Base-by-base conservation (phyloP, 1,140 invertebrate species). In the Pinna nobilis region DNA sequence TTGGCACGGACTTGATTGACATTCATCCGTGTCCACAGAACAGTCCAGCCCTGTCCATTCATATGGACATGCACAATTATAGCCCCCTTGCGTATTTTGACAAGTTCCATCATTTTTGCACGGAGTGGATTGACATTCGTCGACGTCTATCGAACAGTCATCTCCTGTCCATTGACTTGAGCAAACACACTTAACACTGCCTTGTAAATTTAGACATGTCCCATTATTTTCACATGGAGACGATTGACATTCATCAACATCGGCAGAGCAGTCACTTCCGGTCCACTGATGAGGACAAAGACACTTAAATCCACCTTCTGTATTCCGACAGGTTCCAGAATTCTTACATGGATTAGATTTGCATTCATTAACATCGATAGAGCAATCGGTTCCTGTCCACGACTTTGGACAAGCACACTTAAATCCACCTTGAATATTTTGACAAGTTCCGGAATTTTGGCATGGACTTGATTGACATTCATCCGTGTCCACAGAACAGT, bases 91-190 rank as follows among this genome's bases (percentile, higher is more conserved):
- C 1, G 59, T 25, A 11, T 63, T 44, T 37, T 20, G 15, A 5
- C 59, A 63, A 63, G 39, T 13, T 20, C 59, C 59, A 41, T 63
- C 44, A 15, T 63, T 41, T 82, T 93, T 92, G 44, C 59, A 63
- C 1, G 59, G 35, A 5, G 15, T 63, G 25, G 33, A 20, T 35
- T 63, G 35, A 15, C 59, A 63, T 41, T 41, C 59, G 44, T 39
- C n/a, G 7, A 63, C 28, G 20, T 39, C 79, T 37, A 94, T 94
- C 20, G 95, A 93, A 86, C 97, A 99, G 81, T 97, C 94, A 20
- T 93, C 90, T 18, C 97, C 97, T 86, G 96, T 95, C 87, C 97
- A 99, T 0, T 97, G 97, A 66, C 93, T 92, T 0, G 95, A 93
- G 85, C 97, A 99, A 83, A 98, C 97, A 89, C 79, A 81, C 3